These are phyloP conservation scores for Lepidurus apus DNA, from an alignment of 1,140 invertebrate genomes.

Conservation along the genomic window DNA sequence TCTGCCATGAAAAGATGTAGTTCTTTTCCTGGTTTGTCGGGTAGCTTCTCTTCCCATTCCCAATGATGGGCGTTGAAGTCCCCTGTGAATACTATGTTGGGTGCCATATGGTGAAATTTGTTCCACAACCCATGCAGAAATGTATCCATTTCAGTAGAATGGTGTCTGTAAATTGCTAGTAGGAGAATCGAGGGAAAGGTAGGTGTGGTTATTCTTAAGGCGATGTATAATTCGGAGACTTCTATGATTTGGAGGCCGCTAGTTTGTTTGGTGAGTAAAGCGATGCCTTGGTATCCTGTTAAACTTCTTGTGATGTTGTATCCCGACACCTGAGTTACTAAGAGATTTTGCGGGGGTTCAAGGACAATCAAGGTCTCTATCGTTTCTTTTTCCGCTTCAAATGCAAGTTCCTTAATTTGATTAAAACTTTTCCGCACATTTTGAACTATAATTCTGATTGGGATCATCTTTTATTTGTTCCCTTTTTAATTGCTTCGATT, in stretches of 20 bases:
- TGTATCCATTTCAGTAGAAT: not conserved
- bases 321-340: not conserved
- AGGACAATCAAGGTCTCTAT: slow-evolving; percentile 24
- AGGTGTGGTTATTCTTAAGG: slow-evolving; percentile 11
- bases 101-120: not conserved
- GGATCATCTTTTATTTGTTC: not conserved
- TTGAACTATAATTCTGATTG: not conserved
- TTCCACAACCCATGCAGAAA: not conserved
- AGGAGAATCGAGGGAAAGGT: not conserved
- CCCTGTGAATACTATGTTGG: not conserved
- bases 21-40: not conserved
- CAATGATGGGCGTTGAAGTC: not conserved
- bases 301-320: not conserved
- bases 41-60: not conserved
- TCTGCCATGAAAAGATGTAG: not conserved
- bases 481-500: not conserved
- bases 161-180: not conserved
- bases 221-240: not conserved
- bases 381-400: slow-evolving; percentile 16
- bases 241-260: not conserved
- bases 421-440: slow-evolving; percentile 15
- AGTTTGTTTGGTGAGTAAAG: not conserved
- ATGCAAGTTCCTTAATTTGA: not conserved
- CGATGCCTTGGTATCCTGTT: slow-evolving; percentile 1
- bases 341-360: not conserved